Percentiles rank a stretch among this genome's conserved stretches.
phyloP scores from a whole-genome alignment of 2,888 invertebrate species.

The Dicyrtomina minuta region DNA sequence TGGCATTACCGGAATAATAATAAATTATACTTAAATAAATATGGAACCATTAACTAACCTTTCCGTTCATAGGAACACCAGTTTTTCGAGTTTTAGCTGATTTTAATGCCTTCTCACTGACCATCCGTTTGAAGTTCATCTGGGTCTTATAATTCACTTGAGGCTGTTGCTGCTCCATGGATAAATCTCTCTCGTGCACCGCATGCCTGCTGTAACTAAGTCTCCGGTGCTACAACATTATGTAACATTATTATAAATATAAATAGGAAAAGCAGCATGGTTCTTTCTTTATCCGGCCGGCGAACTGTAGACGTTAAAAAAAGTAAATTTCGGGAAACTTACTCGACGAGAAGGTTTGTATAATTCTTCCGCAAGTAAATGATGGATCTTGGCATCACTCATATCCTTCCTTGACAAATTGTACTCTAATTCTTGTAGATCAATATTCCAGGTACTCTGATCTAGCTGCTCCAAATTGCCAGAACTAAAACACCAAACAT shows the following conservation, averaged over 20 bases:
- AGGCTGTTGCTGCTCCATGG: slow-evolving; percentile 69
- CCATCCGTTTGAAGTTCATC: slow-evolving; percentile 82
- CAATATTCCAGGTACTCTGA: slow-evolving; percentile 83
- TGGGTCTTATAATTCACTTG: slow-evolving; percentile 83
- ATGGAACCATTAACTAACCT: no score
- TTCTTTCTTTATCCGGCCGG: no score
- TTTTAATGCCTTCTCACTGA: slow-evolving; percentile 78
- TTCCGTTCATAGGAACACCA: slow-evolving; percentile 30
- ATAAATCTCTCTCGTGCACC: slow-evolving; percentile 82
- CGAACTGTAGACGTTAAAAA: no score
- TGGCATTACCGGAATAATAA: no score
- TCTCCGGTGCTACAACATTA: slow-evolving; percentile 72
- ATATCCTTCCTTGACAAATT: slow-evolving; percentile 88
- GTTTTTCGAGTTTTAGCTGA: slow-evolving; percentile 69
- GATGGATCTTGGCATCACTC: slow-evolving; percentile 91
- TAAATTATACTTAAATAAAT: no score
- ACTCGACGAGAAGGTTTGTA: slow-evolving; percentile 72
- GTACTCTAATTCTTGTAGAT: slow-evolving; percentile 90
- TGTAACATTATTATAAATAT: no score
- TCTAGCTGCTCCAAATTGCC: slow-evolving; percentile 65
- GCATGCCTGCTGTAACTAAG: slow-evolving; percentile 89
- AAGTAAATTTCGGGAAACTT: no score
- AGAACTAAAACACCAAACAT: slow-evolving; percentile 31
- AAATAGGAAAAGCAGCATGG: no score
- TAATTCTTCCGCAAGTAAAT: slow-evolving; percentile 83